Percentiles rank a stretch among this genome's conserved stretches.
These are phyloP conservation scores for Passer domesticus DNA, from an alignment of 2,113 vertebrate species.

Conservation along the genomic window DNA sequence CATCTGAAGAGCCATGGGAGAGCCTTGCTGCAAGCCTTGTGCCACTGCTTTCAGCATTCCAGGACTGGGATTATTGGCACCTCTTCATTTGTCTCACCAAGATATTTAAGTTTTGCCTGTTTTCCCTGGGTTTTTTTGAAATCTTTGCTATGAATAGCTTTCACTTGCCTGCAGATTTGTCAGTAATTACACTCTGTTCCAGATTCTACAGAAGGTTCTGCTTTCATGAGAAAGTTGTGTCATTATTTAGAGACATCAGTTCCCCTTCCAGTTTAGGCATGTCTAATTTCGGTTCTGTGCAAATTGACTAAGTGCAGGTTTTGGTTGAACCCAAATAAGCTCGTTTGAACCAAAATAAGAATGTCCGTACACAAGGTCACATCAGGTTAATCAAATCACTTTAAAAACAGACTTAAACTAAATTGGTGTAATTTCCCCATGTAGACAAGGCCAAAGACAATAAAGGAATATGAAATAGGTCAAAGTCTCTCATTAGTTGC, in stretches of 20 bases:
- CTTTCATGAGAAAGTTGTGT: constrained; percentile 53
- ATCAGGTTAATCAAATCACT: constrained; percentile 48
- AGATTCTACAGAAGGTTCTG: constrained; percentile 43
- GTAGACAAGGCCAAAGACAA: constrained; percentile 38
- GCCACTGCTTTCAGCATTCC: neutral
- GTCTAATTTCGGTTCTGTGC: constrained; percentile 16
- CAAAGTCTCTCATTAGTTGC: neutral
- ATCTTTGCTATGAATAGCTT: constrained; percentile 21
- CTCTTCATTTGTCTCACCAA: neutral
- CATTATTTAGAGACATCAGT: constrained; percentile 30
- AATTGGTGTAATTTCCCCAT: constrained; percentile 1
- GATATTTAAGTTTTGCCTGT: neutral
- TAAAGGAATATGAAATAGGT: constrained; percentile 40
- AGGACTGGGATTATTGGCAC: neutral
- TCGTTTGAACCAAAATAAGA: constrained; percentile 26
- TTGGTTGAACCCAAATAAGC: constrained; percentile 35
- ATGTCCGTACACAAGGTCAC: neutral
- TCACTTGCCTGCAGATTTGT: constrained; percentile 16
- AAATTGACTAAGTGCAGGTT: constrained; percentile 26
- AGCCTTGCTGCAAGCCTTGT: neutral
- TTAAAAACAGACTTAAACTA: constrained; percentile 37
- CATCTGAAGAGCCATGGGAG: neutral
- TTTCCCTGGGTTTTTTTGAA: neutral
- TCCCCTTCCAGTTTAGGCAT: constrained; percentile 19
- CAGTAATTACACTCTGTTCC: constrained; percentile 28